These are phyloP conservation scores for Chrysotoxum bicinctum DNA, from an alignment of 2,888 invertebrate species.

Conservation along the genomic window DNA sequence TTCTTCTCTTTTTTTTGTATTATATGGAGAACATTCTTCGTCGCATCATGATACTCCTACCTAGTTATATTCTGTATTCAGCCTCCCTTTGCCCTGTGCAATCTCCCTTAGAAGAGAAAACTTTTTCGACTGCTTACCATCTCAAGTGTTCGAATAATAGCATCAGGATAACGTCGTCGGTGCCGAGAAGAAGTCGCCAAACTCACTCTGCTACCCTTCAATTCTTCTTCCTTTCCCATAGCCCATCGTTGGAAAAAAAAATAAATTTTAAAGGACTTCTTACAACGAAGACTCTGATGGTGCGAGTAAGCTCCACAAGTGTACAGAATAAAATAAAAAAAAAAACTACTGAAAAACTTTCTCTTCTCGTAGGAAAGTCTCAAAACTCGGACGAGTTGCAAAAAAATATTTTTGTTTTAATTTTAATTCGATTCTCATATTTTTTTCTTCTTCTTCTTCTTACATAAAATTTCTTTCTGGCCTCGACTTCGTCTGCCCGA, in stretches of 20 bases:
- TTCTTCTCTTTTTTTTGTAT: neutral
- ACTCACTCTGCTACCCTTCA: slow-evolving; percentile 31
- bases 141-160: slow-evolving; percentile 67
- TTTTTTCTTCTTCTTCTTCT: neutral
- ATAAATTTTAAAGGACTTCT: slow-evolving; percentile 20
- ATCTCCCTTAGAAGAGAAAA: neutral
- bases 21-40: neutral
- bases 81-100: neutral
- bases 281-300: slow-evolving; percentile 7
- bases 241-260: neutral
- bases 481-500: slow-evolving; percentile 24
- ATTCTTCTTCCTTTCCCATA: neutral
- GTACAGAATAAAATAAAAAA: neutral
- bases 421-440: slow-evolving; percentile 49
- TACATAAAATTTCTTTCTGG: slow-evolving; percentile 7
- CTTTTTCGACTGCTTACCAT: slow-evolving; percentile 63
- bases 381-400: slow-evolving; percentile 19
- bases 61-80: neutral
- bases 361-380: neutral
- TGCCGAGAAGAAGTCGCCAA: slow-evolving; percentile 54
- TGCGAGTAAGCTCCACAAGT: slow-evolving; percentile 37
- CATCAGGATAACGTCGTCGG: slow-evolving; percentile 60
- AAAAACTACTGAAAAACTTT: slow-evolving; percentile 1
- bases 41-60: neutral
- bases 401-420: slow-evolving; percentile 50